phyloP scores from a whole-genome alignment of 2,113 vertebrate species.

The Tauraco erythrolophus region DNA sequence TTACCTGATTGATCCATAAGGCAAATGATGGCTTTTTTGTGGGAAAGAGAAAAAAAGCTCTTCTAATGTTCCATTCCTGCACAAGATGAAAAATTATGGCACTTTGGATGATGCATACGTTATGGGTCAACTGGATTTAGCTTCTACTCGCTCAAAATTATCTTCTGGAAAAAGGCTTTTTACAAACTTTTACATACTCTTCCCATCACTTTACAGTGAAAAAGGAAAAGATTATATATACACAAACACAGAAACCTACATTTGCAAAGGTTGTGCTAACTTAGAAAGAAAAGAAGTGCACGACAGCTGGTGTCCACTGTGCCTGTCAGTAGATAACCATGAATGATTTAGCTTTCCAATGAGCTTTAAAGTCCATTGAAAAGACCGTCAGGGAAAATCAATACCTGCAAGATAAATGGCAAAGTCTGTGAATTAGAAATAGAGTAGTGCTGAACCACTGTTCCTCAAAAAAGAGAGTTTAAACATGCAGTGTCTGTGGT shows the following conservation, averaged over 20 bases:
- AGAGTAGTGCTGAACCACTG: not conserved
- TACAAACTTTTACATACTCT: not conserved
- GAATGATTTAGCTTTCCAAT: conserved; percentile 18
- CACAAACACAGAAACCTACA: not conserved
- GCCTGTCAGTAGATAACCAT: not conserved
- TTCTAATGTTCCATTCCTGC: not conserved
- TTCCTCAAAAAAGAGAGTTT: not conserved
- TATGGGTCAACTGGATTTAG: not conserved
- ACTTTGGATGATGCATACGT: not conserved
- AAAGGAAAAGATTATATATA: not conserved
- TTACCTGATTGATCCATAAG: not conserved
- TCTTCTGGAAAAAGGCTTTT: not conserved
- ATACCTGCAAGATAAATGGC: conserved; percentile 2
- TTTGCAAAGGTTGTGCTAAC: not conserved
- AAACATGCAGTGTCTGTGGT: not conserved
- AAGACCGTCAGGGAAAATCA: conserved; percentile 27
- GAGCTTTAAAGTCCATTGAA: conserved; percentile 3
- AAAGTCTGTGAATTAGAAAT: not conserved
- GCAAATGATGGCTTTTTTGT: not conserved
- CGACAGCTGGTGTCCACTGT: not conserved
- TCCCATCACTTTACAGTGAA: not conserved
- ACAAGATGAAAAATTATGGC: not conserved
- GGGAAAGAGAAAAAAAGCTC: not conserved
- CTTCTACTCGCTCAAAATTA: not conserved
- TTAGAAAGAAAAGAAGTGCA: not conserved